Evolutionary conservation across 2,113 vertebrate species (phyloP).

Genomic region (Hippopotamus amphibius): DNA sequence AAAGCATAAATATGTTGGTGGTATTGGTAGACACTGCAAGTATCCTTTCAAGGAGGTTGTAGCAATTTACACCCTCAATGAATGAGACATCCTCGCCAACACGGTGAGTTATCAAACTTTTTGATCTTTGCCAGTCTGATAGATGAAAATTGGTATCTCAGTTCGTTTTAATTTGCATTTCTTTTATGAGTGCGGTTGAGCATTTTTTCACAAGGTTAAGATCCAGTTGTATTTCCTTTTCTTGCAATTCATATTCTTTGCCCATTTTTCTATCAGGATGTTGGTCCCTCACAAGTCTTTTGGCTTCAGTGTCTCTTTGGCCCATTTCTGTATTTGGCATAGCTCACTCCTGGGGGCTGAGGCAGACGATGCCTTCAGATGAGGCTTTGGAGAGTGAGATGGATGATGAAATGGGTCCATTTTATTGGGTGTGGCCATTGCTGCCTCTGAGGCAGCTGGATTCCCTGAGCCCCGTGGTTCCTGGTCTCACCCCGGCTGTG

Average conservation of each 20-base stretch:
- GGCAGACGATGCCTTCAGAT: background rate
- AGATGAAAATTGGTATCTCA: constrained; percentile 33
- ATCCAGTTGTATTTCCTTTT: constrained; percentile 46
- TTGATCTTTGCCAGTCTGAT: constrained; percentile 49
- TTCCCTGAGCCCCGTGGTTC: background rate
- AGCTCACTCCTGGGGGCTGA: background rate
- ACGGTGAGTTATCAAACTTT: background rate
- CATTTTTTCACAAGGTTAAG: constrained; percentile 36
- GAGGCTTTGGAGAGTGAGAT: background rate
- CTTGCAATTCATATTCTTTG: background rate
- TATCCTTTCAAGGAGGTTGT: background rate
- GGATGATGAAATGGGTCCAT: background rate
- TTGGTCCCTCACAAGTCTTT: background rate
- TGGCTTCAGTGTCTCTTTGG: background rate
- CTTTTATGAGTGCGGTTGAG: constrained; percentile 55
- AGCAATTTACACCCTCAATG: background rate
- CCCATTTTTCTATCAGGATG: background rate
- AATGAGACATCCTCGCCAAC: background rate
- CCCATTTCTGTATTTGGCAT: background rate
- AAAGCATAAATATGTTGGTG: background rate
- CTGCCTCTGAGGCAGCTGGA: background rate
- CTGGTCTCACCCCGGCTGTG: background rate
- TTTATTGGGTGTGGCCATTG: background rate
- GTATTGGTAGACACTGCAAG: background rate
- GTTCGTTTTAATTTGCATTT: constrained; percentile 66